Conservation (phyloP, 2,888 invertebrate species). For the Agriopis marginaria region DNA sequence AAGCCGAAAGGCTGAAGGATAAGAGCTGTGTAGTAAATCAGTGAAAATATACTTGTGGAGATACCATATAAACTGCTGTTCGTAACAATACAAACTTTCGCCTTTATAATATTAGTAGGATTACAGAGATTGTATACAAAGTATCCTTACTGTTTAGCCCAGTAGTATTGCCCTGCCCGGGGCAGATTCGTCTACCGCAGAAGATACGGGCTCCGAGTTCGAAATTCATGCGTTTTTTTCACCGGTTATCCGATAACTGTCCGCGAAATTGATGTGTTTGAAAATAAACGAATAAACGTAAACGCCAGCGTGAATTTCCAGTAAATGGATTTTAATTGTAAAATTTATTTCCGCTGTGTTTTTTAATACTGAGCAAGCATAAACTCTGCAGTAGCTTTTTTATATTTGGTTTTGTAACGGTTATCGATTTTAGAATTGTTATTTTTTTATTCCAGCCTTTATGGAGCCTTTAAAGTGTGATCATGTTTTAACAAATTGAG, state of each 20-base stretch:
- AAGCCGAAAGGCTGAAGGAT: too few relatives aligned
- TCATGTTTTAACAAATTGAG: not conserved
- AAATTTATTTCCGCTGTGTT: constrained; percentile 22
- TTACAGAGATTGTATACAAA: not conserved
- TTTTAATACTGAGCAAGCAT: constrained; percentile 17
- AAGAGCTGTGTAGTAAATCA: too few relatives aligned
- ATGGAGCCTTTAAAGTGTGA: not conserved
- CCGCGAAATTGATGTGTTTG: constrained; percentile 33
- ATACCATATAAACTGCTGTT: too few relatives aligned
- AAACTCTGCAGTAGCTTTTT: not conserved
- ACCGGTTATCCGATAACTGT: constrained; percentile 31
- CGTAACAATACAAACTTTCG: too few relatives aligned
- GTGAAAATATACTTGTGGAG: too few relatives aligned
- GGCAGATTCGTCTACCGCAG: constrained; percentile 61
- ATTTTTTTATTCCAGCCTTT: not conserved
- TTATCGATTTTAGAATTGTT: not conserved
- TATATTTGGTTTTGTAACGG: not conserved
- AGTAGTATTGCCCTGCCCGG: constrained; percentile 40
- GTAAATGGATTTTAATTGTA: constrained; percentile 37
- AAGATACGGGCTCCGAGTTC: constrained; percentile 46
- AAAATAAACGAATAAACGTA: constrained; percentile 36
- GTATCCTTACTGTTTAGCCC: constrained; percentile 13
- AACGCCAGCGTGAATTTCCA: constrained; percentile 30
- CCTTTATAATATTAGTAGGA: too few relatives aligned
- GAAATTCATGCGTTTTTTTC: constrained; percentile 42